Conservation (phyloP, 2,113 vertebrate genomes). For the Microtus montanus region DNA sequence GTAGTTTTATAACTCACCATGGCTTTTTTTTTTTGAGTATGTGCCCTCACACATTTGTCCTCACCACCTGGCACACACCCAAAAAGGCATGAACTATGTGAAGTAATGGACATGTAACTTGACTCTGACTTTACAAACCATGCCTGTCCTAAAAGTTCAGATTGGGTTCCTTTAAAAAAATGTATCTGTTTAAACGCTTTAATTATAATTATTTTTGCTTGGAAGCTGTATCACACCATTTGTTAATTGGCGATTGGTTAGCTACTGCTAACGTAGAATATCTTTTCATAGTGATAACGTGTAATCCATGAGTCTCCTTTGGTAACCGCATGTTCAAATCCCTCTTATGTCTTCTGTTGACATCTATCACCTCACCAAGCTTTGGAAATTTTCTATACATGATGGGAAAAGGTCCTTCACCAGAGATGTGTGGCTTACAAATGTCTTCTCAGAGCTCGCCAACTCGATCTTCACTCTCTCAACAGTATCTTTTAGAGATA, state of each 20-base stretch:
- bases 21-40: background rate
- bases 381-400: background rate
- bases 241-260: background rate
- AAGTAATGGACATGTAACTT: background rate
- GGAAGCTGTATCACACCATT: background rate
- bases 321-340: background rate
- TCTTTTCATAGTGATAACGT: background rate
- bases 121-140: background rate
- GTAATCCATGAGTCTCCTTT: background rate
- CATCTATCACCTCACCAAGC: background rate
- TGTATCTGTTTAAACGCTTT: background rate
- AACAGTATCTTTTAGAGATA: slow-evolving; percentile 14
- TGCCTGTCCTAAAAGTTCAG: background rate
- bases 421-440: background rate
- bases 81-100: background rate
- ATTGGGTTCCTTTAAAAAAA: background rate
- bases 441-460: background rate
- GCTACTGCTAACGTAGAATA: background rate
- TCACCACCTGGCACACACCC: background rate
- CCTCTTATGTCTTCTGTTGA: background rate
- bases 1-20: background rate
- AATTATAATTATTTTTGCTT: no score
- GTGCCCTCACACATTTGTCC: background rate
- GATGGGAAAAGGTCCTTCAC: background rate
- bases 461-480: background rate